phyloP scores from a whole-genome alignment of 1,140 invertebrate genomes.

The Scaptodrosophila lebanonensis region DNA sequence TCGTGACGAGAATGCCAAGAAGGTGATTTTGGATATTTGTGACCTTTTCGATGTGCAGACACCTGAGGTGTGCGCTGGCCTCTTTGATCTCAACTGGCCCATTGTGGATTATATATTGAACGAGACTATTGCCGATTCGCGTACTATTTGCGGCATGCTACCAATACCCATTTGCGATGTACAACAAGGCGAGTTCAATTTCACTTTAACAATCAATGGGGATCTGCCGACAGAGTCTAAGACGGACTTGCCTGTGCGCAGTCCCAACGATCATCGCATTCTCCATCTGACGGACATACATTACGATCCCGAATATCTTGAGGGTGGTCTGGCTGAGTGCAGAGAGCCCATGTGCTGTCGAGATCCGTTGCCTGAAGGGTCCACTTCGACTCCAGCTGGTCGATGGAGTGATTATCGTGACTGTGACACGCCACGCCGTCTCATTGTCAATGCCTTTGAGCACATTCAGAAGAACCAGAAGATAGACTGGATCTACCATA shows the following conservation, averaged over 20 bases:
- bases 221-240: constrained; percentile 33
- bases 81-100: constrained; percentile 73
- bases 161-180: constrained; percentile 55
- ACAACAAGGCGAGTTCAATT: constrained; percentile 40
- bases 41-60: constrained; percentile 65
- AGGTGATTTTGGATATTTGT: constrained; percentile 69
- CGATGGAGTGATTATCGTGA: constrained; percentile 86
- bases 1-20: constrained; percentile 77
- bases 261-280: constrained; percentile 78
- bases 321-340: constrained; percentile 81
- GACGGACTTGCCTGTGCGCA: constrained; percentile 24
- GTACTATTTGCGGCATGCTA: constrained; percentile 56
- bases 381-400: constrained; percentile 77
- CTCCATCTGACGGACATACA: constrained; percentile 90
- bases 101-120: constrained; percentile 52
- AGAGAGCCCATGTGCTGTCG: constrained; percentile 88
- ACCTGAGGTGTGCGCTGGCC: constrained; percentile 78
- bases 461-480: constrained; percentile 80
- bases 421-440: constrained; percentile 85
- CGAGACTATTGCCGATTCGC: constrained; percentile 42
- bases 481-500: constrained; percentile 87
- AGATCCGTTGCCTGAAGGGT: constrained; percentile 21
- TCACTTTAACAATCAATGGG: constrained; percentile 41
- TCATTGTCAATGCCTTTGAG: constrained; percentile 81
- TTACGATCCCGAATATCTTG: constrained; percentile 85